Evolutionary conservation across 2,113 vertebrate genomes (phyloP).

Genomic region (Callithrix jacchus): DNA sequence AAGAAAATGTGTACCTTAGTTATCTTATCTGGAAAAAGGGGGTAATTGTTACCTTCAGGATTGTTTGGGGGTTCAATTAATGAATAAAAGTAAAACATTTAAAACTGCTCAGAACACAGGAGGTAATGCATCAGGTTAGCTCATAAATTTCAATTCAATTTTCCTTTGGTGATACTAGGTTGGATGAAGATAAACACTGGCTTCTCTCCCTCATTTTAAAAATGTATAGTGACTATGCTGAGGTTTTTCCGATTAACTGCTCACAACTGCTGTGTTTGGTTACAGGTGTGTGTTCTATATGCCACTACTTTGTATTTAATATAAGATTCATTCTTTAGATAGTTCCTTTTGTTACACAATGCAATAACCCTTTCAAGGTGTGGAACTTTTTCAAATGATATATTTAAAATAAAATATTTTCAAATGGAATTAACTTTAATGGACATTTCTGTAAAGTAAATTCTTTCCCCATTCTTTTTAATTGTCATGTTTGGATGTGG

Average conservation of each 20-base stretch:
- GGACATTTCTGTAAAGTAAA: neutral
- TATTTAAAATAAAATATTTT: conserved; percentile 15
- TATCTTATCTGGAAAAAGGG: neutral
- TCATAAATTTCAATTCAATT: neutral
- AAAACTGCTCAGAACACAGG: neutral
- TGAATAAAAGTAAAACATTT: neutral
- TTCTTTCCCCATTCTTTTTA: neutral
- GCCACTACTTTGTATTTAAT: neutral
- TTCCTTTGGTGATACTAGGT: neutral
- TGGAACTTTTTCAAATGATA: neutral
- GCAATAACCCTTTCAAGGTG: neutral
- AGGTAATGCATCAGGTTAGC: neutral
- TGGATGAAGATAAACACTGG: neutral
- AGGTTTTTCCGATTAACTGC: neutral
- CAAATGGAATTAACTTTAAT: neutral
- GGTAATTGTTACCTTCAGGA: neutral
- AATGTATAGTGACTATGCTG: neutral
- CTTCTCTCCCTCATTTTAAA: neutral
- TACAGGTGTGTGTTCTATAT: neutral
- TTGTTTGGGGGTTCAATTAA: neutral
- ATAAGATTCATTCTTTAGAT: neutral
- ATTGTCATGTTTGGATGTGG: neutral
- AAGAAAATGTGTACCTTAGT: neutral
- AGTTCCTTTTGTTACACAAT: neutral
- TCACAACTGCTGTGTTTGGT: neutral